A percentile compares a stretch with the other conserved stretches of the same genome.
Evolutionary conservation across 2,888 invertebrate species (phyloP).

Genomic region (Volucella inflata): DNA sequence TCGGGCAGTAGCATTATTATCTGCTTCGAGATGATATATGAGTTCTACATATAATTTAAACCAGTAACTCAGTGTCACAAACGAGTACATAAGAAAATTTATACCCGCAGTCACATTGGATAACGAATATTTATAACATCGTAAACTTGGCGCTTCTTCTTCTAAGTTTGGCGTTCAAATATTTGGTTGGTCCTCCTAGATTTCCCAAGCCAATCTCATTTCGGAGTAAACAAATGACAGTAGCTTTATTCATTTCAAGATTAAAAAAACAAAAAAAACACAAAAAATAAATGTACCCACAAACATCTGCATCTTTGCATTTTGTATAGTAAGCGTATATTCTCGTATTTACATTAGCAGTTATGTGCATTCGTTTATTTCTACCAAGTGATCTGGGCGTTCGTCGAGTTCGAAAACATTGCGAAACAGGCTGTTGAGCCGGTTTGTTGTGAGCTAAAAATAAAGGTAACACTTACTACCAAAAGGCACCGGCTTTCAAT

Average conservation of each 20-base stretch:
- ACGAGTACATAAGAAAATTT: too few relatives aligned
- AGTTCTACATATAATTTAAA: too few relatives aligned
- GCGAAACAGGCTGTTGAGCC: constrained; percentile 65
- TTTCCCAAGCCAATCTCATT: constrained; percentile 8
- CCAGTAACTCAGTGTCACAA: too few relatives aligned
- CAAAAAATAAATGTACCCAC: background rate
- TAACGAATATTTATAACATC: too few relatives aligned
- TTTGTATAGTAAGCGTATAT: too few relatives aligned
- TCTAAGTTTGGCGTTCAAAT: constrained; percentile 5
- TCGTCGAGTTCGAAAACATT: constrained; percentile 58
- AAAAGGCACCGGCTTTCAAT: constrained; percentile 34
- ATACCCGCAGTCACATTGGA: too few relatives aligned
- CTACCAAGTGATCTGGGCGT: constrained; percentile 20
- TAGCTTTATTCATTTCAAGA: constrained; percentile 2
- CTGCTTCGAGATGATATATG: too few relatives aligned
- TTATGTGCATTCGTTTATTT: too few relatives aligned
- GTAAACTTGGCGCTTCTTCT: too few relatives aligned
- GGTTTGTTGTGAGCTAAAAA: constrained; percentile 64
- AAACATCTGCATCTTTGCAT: constrained; percentile 1
- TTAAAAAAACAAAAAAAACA: background rate
- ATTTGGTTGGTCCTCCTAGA: background rate
- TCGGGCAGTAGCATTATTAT: too few relatives aligned
- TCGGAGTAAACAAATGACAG: background rate
- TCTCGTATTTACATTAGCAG: background rate
- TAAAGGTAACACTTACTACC: constrained; percentile 35